These are phyloP conservation scores for Neodiprion lecontei DNA, from an alignment of 1,140 invertebrate genomes.

Conservation along the genomic window DNA sequence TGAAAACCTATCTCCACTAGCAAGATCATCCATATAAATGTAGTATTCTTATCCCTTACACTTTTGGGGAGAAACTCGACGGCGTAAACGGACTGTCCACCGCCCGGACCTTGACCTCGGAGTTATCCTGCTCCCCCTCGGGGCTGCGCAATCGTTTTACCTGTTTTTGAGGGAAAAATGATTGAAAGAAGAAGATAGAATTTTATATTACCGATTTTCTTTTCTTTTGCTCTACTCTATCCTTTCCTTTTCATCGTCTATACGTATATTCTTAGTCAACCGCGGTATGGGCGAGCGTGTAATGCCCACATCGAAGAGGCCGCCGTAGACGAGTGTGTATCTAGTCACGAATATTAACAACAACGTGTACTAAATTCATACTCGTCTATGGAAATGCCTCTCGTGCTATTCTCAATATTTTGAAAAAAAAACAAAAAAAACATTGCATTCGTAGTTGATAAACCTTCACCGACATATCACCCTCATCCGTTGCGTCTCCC, in stretches of 20 bases:
- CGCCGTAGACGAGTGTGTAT: conserved; percentile 85
- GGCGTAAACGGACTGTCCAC: conserved; percentile 25
- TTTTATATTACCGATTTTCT: not conserved
- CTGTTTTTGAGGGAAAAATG: conserved; percentile 30
- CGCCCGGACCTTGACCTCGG: conserved; percentile 27
- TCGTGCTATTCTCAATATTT: conserved; percentile 19
- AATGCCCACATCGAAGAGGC: conserved; percentile 41
- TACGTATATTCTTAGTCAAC: not conserved
- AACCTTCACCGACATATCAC: not conserved
- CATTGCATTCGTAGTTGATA: not conserved
- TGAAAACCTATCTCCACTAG: too few species aligned
- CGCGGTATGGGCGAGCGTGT: not conserved
- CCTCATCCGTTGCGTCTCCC: conserved; percentile 22
- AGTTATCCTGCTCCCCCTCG: conserved; percentile 12
- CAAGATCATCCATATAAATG: too few species aligned
- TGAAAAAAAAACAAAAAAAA: conserved; percentile 5
- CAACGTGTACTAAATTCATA: conserved; percentile 79
- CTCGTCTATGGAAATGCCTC: conserved; percentile 72
- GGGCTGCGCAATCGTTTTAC: conserved; percentile 32
- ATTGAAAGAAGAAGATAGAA: conserved; percentile 14
- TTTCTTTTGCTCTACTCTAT: conserved; percentile 6
- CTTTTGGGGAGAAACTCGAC: conserved; percentile 18
- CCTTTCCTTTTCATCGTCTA: not conserved
- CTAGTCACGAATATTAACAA: conserved; percentile 72
- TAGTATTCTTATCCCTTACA: conserved; percentile 28